Conservation (phyloP, 2,888 invertebrate species). For the Pseudococcus jackbeardsleyi region DNA sequence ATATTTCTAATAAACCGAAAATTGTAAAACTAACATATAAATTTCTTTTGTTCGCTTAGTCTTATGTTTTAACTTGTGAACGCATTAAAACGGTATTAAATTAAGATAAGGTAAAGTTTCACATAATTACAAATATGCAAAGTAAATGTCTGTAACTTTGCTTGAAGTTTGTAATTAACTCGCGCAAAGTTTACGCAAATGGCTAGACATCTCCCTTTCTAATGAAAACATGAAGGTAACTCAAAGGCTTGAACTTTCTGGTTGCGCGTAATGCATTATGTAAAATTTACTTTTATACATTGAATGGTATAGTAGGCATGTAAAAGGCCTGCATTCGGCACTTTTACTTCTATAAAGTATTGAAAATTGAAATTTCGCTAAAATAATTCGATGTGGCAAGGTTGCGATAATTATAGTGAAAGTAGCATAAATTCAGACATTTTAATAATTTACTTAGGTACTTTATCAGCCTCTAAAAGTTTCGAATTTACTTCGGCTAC, state of each 20-base stretch:
- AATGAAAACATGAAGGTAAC: slow-evolving; percentile 55
- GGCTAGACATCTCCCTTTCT: slow-evolving; percentile 58
- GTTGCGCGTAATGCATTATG: slow-evolving; percentile 50
- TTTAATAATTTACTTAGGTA: background rate
- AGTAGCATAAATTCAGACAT: background rate
- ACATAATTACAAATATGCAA: slow-evolving; percentile 65
- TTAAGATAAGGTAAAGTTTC: slow-evolving; percentile 65
- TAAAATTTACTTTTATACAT: slow-evolving; percentile 51
- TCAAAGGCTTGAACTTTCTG: slow-evolving; percentile 38
- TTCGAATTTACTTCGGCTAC: background rate
- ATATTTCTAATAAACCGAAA: slow-evolving; percentile 49
- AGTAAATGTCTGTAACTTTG: slow-evolving; percentile 64
- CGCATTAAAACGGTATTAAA: slow-evolving; percentile 64
- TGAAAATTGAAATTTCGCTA: background rate
- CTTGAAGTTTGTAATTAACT: slow-evolving; percentile 65
- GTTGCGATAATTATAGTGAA: background rate
- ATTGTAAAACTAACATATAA: slow-evolving; percentile 61
- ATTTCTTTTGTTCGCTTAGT: slow-evolving; percentile 59
- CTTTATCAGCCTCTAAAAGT: background rate
- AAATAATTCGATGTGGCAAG: background rate
- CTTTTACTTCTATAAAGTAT: background rate
- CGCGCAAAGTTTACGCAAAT: slow-evolving; percentile 60
- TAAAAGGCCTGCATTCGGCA: slow-evolving; percentile 9
- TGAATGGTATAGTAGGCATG: slow-evolving; percentile 9
- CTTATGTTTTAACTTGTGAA: slow-evolving; percentile 60